Evolutionary conservation across 2,888 invertebrate genomes (phyloP).

Genomic region (Netelia virgata): DNA sequence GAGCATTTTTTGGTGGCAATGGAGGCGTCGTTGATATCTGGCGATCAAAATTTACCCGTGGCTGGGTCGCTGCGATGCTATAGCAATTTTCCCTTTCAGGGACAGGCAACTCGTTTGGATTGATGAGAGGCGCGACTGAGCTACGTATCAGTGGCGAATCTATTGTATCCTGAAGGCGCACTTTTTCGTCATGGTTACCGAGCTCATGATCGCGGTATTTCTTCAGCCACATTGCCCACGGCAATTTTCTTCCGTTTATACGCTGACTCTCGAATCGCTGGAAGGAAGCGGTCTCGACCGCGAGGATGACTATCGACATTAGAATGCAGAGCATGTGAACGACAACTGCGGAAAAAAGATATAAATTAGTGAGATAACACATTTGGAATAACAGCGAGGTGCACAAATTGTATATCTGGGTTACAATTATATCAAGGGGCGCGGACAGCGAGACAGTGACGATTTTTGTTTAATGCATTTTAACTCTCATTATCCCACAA

Average conservation of each 20-base stretch:
- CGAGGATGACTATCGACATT: conserved; percentile 89
- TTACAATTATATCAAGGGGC: no score
- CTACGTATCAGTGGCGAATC: conserved; percentile 20
- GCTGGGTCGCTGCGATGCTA: conserved; percentile 44
- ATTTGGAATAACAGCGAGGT: no score
- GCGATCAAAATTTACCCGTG: conserved; percentile 74
- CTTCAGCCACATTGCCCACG: conserved; percentile 88
- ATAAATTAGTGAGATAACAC: not conserved
- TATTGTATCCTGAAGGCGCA: conserved; percentile 73
- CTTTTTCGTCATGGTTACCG: conserved; percentile 78
- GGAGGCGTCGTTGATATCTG: conserved; percentile 81
- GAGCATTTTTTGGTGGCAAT: conserved; percentile 83
- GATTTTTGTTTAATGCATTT: no score
- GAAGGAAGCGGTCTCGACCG: conserved; percentile 90
- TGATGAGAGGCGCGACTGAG: conserved; percentile 45
- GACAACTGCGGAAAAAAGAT: conserved; percentile 86
- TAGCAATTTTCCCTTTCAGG: conserved; percentile 17
- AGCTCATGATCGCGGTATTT: conserved; percentile 81
- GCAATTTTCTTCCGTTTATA: conserved; percentile 89
- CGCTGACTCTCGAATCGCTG: conserved; percentile 93
- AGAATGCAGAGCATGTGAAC: conserved; percentile 89
- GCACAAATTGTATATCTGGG: no score
- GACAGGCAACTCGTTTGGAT: conserved; percentile 17
- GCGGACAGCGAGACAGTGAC: no score
- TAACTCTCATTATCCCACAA: no score